Evolutionary conservation across 2,797 vertebrate genomes (phyloP).

Genomic region (Hemitrygon akajei): DNA sequence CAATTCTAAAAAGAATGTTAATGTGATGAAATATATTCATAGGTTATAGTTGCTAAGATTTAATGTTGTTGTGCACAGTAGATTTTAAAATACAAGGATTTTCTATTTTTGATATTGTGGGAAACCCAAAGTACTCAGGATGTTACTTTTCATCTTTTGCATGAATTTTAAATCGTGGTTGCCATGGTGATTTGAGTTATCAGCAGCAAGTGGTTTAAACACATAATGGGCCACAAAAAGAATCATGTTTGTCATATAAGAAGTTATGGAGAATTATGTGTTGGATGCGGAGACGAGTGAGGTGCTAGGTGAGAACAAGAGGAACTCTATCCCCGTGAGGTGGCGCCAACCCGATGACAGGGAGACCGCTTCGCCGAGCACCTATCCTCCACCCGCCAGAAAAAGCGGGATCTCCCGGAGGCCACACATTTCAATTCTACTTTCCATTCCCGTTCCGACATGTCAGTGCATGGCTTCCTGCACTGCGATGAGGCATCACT

Average conservation of each 20-base stretch:
- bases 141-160: not conserved
- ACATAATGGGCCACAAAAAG: not conserved
- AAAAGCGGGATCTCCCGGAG: too few relatives aligned
- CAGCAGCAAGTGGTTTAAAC: not conserved
- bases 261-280: too few relatives aligned
- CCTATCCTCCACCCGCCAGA: too few relatives aligned
- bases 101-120: not conserved
- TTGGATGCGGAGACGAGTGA: too few relatives aligned
- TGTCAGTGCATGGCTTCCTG: too few relatives aligned
- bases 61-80: not conserved
- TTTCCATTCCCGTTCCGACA: too few relatives aligned
- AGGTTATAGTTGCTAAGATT: not conserved
- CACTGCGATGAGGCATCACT: too few relatives aligned
- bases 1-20: not conserved
- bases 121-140: not conserved
- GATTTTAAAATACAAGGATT: not conserved
- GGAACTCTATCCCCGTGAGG: too few relatives aligned
- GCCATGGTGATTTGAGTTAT: not conserved
- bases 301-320: too few relatives aligned
- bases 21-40: not conserved
- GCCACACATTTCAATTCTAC: too few relatives aligned
- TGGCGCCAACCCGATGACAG: too few relatives aligned
- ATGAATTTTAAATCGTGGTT: not conserved
- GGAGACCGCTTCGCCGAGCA: too few relatives aligned
- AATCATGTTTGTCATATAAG: not conserved